Evolutionary conservation across 2,797 vertebrate genomes (phyloP), one percentile per base, ranked within the genome.

Genomic region (Cyclopterus lumpus): DNA sequence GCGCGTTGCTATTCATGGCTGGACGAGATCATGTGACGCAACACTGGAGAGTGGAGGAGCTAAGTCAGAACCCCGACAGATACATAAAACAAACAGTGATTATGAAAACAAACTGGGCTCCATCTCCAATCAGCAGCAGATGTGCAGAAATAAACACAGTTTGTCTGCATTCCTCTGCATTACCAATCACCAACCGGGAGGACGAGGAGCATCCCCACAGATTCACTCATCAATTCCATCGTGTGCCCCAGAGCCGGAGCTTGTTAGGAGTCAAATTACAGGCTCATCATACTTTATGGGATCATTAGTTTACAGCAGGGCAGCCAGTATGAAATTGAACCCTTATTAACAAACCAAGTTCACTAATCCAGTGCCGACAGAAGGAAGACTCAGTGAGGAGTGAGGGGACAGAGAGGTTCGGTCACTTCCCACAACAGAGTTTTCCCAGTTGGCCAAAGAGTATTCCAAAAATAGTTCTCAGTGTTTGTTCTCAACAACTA

Each of bases 121-220:
- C 68, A 55, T 69, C 73, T 77, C 73, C 79, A 80, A 90, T 88
- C 84, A 71, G 82, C 80, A 77, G 88, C 91, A 93, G 82, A 92
- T 87, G 86, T 83, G 75, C 74, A 79, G 55, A 84, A 79, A 81
- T 73, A 86, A 82, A 88, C 78, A 82, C 71, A 59, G 69, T 76
- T 79, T 81, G 70, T 67, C 77, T 84, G 70, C 82, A 82, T 83
- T 90, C 82, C 75, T 88, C 57, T 51, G 64, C 65, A 58, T 82
- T 49, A 68, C 49, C 71, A 64, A 86, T 79, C 73, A 30, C 69
- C 38, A 77, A 80, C 67, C 0, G 57, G 67, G 67, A 83, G 61
- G 28, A 79, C 5, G 61, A 76, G 70, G 60, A 76, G 69, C 48
- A 86, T 83, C 80, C 84, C 86, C 79, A 85, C 67, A 78, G 82